These are phyloP conservation scores for Malurus cyaneus DNA, from an alignment of 2,113 vertebrate species.

Conservation along the genomic window DNA sequence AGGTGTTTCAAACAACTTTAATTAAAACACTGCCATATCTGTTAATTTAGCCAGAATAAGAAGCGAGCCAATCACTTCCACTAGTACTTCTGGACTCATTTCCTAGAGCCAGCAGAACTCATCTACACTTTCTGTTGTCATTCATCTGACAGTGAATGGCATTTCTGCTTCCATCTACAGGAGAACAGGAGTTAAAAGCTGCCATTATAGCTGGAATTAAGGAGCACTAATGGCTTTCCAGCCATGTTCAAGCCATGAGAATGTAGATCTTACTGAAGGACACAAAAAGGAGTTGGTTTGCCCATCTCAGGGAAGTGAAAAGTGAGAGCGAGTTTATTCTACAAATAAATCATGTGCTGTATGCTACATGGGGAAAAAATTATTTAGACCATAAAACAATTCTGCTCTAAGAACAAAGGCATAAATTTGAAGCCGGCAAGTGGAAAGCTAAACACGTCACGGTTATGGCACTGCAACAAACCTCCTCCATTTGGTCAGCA, in stretches of 20 bases:
- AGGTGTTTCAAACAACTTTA: neutral
- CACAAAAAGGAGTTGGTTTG: neutral
- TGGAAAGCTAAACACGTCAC: neutral
- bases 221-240: neutral
- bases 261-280: neutral
- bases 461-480: neutral
- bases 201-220: constrained; percentile 22
- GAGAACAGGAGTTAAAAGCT: neutral
- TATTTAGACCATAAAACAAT: neutral
- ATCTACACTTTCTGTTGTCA: neutral
- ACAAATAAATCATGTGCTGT: neutral
- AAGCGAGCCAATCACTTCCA: neutral
- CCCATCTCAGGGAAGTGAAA: neutral
- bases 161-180: neutral
- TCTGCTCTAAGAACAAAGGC: neutral
- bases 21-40: neutral
- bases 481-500: neutral
- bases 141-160: neutral
- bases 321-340: neutral
- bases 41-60: neutral
- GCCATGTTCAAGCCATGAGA: neutral
- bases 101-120: neutral
- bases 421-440: neutral
- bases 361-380: neutral
- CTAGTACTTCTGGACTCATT: neutral